Percentiles rank a stretch among this genome's conserved stretches.
phyloP scores from a whole-genome alignment of 2,797 vertebrate genomes.

The Sebastes hubbsi region DNA sequence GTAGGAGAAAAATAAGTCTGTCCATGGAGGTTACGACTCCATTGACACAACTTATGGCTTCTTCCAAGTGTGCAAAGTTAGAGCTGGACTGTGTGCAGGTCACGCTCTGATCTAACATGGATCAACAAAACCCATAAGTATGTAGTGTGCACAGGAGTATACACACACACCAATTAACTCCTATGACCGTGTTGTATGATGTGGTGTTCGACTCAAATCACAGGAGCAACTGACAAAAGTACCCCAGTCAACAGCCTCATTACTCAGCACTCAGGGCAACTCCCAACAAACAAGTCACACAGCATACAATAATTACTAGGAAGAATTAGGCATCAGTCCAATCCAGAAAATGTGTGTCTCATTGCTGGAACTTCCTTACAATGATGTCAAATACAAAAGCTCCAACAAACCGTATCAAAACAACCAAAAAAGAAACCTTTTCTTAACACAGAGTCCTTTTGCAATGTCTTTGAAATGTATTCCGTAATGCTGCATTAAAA shows the following conservation, averaged over 20 bases:
- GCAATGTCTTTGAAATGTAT: neutral
- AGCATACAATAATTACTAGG: slow-evolving; percentile 5
- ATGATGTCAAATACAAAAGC: neutral
- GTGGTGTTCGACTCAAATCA: slow-evolving; percentile 14
- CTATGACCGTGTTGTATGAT: neutral
- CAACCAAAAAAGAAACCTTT: neutral
- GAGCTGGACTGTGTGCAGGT: neutral
- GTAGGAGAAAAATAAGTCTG: slow-evolving; percentile 51
- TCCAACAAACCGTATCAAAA: neutral
- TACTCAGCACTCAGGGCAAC: slow-evolving; percentile 22
- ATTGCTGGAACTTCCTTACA: neutral
- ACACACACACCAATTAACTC: neutral
- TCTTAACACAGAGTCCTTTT: neutral
- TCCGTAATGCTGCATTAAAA: neutral
- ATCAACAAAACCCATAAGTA: slow-evolving; percentile 1
- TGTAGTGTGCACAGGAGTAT: neutral
- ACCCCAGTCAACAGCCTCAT: slow-evolving; percentile 20
- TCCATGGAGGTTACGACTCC: slow-evolving; percentile 64
- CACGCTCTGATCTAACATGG: neutral
- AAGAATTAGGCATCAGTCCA: slow-evolving; percentile 8
- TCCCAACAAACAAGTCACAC: slow-evolving; percentile 47
- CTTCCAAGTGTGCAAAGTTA: neutral
- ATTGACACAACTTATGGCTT: slow-evolving; percentile 61
- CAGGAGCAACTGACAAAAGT: slow-evolving; percentile 22
- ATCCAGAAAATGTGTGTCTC: neutral